A percentile compares a stretch with the other conserved stretches of the same genome.
These are phyloP conservation scores for Triplophysa yarkandensis DNA, from an alignment of 2,797 vertebrate species.

Conservation along the genomic window DNA sequence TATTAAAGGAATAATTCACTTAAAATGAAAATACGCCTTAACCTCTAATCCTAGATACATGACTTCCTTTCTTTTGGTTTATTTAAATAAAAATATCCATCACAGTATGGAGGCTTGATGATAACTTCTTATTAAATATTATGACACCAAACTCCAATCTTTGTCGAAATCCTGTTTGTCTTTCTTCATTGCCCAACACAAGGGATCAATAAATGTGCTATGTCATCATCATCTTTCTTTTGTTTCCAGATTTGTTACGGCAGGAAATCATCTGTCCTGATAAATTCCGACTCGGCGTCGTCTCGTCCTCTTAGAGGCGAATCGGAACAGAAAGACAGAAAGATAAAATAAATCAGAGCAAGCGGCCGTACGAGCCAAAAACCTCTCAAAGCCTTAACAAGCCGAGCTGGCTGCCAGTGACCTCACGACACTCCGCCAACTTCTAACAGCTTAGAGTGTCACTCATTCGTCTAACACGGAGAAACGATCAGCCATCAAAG, in stretches of 20 bases:
- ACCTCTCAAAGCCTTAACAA: slow-evolving; percentile 48
- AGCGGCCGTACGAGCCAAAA: slow-evolving; percentile 11
- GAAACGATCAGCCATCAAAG: slow-evolving; percentile 72
- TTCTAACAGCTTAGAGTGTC: slow-evolving; percentile 54
- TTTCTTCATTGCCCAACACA: slow-evolving; percentile 1
- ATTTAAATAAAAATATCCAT: too few species aligned
- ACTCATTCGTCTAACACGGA: slow-evolving; percentile 70
- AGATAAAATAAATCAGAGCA: slow-evolving; percentile 24
- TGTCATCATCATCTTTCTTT: slow-evolving; percentile 20
- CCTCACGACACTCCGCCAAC: slow-evolving; percentile 43
- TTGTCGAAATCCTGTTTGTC: neutral
- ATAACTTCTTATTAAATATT: too few species aligned
- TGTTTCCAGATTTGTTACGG: slow-evolving; percentile 34
- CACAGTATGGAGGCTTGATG: neutral
- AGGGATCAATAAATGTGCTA: slow-evolving; percentile 14
- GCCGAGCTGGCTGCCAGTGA: slow-evolving; percentile 31
- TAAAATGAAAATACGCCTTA: too few species aligned
- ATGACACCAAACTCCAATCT: neutral
- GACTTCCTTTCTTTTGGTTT: too few species aligned
- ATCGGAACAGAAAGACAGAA: slow-evolving; percentile 26
- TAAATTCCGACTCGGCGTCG: slow-evolving; percentile 38
- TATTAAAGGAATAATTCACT: too few species aligned
- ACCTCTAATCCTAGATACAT: too few species aligned
- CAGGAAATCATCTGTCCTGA: slow-evolving; percentile 19
- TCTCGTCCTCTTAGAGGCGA: slow-evolving; percentile 25